Percentiles rank a stretch among this genome's conserved stretches.
Evolutionary conservation across 2,113 vertebrate species (phyloP).

Genomic region (Thymallus thymallus): DNA sequence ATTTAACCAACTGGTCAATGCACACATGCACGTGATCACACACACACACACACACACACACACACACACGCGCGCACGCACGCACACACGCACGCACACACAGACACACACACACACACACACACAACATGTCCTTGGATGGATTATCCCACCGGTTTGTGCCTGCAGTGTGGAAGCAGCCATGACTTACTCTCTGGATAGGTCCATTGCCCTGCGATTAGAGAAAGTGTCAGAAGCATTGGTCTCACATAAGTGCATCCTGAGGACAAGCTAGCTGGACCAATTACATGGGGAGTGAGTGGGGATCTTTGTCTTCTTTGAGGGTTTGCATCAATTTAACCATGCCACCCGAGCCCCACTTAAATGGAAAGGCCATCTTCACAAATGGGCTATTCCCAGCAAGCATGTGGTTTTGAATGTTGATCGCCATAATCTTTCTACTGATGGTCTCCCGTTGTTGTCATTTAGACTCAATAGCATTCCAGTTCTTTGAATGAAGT

Average conservation of each 20-base stretch:
- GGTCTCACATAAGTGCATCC: conserved; percentile 29
- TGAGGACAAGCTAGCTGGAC: conserved; percentile 27
- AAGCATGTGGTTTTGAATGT: conserved; percentile 12
- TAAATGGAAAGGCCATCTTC: not conserved
- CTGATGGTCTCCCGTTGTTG: not conserved
- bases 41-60: conserved; percentile 18
- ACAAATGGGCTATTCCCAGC: not conserved
- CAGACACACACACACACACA: conserved; percentile 5
- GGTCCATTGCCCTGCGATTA: conserved; percentile 24
- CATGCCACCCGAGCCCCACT: not conserved
- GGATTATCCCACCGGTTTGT: not conserved
- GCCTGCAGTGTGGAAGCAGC: no score
- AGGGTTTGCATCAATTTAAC: conserved; percentile 4
- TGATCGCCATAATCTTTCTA: conserved; percentile 1
- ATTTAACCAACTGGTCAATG: not conserved
- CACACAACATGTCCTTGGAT: conserved; percentile 14
- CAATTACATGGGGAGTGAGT: conserved; percentile 9
- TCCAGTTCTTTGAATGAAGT: not conserved
- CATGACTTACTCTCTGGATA: not conserved
- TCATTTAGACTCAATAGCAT: not conserved
- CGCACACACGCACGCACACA: conserved; percentile 19
- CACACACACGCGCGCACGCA: no score
- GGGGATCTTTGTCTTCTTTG: conserved; percentile 22
- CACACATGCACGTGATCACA: conserved; percentile 5
- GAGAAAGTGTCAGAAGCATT: conserved; percentile 30